Evolutionary conservation across 2,797 vertebrate species (phyloP).

Genomic region (Brachyalestes nurse): DNA sequence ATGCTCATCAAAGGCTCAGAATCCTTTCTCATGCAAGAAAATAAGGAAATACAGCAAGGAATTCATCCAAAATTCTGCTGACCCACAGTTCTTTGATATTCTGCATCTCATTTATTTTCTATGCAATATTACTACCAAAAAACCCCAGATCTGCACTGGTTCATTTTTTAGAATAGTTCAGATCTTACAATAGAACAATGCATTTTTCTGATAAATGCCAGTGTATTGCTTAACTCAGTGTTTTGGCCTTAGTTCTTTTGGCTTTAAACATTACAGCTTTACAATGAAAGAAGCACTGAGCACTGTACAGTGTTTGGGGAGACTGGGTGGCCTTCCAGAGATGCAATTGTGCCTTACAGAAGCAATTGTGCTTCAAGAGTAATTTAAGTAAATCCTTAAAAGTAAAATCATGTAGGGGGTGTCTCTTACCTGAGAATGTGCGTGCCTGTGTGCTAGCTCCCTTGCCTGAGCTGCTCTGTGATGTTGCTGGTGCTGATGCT

Average conservation of each 20-base stretch:
- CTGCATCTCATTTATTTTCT: constrained; percentile 18
- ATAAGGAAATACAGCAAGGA: constrained; percentile 21
- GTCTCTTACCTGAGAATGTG: constrained; percentile 75
- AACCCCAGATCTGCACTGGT: not conserved
- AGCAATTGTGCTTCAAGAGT: not conserved
- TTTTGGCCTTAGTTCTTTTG: constrained; percentile 10
- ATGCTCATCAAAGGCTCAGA: not conserved
- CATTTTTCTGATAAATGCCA: not conserved
- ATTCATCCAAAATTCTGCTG: constrained; percentile 24
- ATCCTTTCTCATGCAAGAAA: not conserved
- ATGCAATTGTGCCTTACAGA: constrained; percentile 17
- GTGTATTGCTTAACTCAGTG: not conserved
- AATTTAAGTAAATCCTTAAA: constrained; percentile 27
- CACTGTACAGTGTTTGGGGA: constrained; percentile 18
- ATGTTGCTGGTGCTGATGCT: constrained; percentile 77
- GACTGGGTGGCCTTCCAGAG: constrained; percentile 30
- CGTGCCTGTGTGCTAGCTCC: constrained; percentile 77
- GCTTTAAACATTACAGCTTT: constrained; percentile 25
- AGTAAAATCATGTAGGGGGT: constrained; percentile 30
- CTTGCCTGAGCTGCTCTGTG: constrained; percentile 69
- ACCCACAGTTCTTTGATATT: constrained; percentile 28
- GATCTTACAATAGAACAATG: constrained; percentile 21
- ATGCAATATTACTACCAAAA: constrained; percentile 21
- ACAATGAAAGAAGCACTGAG: constrained; percentile 20
- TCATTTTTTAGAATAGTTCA: constrained; percentile 9